A percentile compares a stretch with the other conserved stretches of the same genome.
Evolutionary conservation across 2,113 vertebrate genomes (phyloP).

Genomic region (Rana temporaria): DNA sequence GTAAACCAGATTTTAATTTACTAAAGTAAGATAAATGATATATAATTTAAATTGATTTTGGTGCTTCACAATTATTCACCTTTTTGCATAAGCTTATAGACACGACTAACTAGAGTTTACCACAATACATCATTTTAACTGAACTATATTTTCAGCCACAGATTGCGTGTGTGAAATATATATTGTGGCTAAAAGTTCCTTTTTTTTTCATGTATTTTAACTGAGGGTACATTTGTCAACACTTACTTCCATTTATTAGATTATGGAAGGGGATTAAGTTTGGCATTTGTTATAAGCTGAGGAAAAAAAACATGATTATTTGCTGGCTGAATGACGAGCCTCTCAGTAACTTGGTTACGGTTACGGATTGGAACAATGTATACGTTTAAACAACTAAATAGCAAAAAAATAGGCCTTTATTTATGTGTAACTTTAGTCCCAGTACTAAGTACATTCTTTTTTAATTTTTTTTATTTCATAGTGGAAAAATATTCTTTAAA

Average conservation of each 20-base stretch:
- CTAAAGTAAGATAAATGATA: too few species aligned
- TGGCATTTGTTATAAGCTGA: neutral
- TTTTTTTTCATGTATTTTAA: neutral
- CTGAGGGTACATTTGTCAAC: neutral
- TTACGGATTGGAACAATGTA: conserved; percentile 13
- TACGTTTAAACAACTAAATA: conserved; percentile 7
- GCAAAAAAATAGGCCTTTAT: neutral
- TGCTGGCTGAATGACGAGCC: neutral
- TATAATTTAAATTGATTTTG: too few species aligned
- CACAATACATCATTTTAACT: too few species aligned
- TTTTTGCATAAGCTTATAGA: too few species aligned
- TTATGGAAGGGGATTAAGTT: neutral
- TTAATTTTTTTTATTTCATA: conserved; percentile 14
- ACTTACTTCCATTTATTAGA: neutral
- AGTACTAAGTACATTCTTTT: conserved; percentile 18
- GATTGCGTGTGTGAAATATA: too few species aligned
- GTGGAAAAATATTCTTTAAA: neutral
- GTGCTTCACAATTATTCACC: too few species aligned
- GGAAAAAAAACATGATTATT: neutral
- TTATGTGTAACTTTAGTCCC: conserved; percentile 6
- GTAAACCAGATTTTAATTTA: too few species aligned
- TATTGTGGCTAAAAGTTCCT: too few species aligned
- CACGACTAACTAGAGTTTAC: too few species aligned
- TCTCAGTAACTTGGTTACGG: conserved; percentile 7
- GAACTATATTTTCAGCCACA: too few species aligned